Evolutionary conservation across 2,888 invertebrate genomes (phyloP).

Genomic region (Andrena praecox): DNA sequence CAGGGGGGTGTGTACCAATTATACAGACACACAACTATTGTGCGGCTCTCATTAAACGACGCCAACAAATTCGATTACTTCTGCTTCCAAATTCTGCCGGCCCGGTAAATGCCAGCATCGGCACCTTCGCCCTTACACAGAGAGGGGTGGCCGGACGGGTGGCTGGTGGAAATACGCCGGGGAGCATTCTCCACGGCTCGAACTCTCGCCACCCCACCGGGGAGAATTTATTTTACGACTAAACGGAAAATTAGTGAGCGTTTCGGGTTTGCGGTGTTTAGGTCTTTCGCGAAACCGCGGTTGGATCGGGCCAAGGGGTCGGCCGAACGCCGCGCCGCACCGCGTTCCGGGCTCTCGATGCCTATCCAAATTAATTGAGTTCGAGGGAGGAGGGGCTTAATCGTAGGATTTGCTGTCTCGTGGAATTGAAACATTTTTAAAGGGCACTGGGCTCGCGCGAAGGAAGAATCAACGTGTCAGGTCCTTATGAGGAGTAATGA

Average conservation of each 20-base stretch:
- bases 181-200: slow-evolving; percentile 77
- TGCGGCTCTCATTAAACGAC: slow-evolving; percentile 84
- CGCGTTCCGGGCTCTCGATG: slow-evolving; percentile 41
- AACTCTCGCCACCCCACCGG: slow-evolving; percentile 43
- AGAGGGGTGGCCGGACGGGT: slow-evolving; percentile 29
- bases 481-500: too few species aligned
- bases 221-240: slow-evolving; percentile 84
- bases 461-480: neutral
- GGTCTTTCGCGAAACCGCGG: slow-evolving; percentile 66
- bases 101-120: slow-evolving; percentile 76
- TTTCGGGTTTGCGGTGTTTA: slow-evolving; percentile 81
- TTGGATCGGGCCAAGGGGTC: slow-evolving; percentile 35
- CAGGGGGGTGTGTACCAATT: slow-evolving; percentile 80
- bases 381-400: neutral
- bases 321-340: slow-evolving; percentile 34
- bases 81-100: slow-evolving; percentile 83
- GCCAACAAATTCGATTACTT: slow-evolving; percentile 85
- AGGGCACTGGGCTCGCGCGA: neutral
- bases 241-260: slow-evolving; percentile 84
- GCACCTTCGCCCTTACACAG: slow-evolving; percentile 70
- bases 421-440: slow-evolving; percentile 57
- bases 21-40: slow-evolving; percentile 84
- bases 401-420: slow-evolving; percentile 5
- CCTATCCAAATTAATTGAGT: slow-evolving; percentile 75
- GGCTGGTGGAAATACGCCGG: slow-evolving; percentile 68